Conservation (phyloP, 92 coral and sea anemone genomes). For the Scolanthus callimorphus region DNA sequence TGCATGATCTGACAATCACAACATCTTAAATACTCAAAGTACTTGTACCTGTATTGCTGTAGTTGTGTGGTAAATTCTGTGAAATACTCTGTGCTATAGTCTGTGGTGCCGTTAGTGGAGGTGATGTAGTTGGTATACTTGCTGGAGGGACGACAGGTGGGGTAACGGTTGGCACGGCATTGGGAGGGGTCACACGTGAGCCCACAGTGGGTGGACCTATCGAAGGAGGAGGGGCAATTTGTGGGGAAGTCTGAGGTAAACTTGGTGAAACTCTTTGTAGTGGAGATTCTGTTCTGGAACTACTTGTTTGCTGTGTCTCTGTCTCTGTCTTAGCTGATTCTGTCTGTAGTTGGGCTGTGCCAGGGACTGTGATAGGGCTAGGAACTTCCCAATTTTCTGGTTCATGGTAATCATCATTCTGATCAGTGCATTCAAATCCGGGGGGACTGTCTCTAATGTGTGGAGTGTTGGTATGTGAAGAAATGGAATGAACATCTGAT, state of each 20-base stretch:
- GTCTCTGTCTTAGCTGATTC: constrained; percentile 5
- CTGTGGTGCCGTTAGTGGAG: constrained; percentile 13
- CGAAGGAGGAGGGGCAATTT: constrained; percentile 2
- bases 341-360: constrained; percentile 1
- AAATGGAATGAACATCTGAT: constrained; percentile 3
- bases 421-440: constrained; percentile 8
- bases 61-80: neutral
- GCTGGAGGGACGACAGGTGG: neutral
- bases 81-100: constrained; percentile 6
- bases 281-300: constrained; percentile 6
- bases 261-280: neutral
- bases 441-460: constrained; percentile 22
- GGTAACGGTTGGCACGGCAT: neutral
- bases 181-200: neutral
- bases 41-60: neutral
- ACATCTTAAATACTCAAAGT: too few relatives aligned
- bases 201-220: neutral
- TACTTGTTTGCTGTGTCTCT: constrained; percentile 6
- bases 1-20: too few relatives aligned
- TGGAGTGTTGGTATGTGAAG: constrained; percentile 12
- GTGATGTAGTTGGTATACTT: constrained; percentile 4
- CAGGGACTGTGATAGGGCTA: constrained; percentile 3
- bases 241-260: neutral
- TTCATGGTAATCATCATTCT: constrained; percentile 17
- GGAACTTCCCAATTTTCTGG: constrained; percentile 23